These are phyloP conservation scores for Piaya cayana DNA, from an alignment of 2,113 vertebrate species.

Conservation along the genomic window DNA sequence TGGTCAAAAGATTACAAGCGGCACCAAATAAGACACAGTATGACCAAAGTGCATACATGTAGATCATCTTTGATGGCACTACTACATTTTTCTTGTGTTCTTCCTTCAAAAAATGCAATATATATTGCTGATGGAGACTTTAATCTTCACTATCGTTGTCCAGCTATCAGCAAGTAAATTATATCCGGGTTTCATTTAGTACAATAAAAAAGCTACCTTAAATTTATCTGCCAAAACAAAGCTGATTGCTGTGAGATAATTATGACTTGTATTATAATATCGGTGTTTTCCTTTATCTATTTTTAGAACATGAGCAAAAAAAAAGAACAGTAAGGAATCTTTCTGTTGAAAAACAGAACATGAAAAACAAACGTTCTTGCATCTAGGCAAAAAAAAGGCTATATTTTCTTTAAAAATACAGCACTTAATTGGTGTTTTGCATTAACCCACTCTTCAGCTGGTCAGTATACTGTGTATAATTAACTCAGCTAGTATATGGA, in stretches of 20 bases:
- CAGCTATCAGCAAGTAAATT: background rate
- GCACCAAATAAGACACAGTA: background rate
- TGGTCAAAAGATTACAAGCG: background rate
- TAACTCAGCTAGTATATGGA: background rate
- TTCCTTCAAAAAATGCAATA: background rate
- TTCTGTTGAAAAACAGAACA: background rate
- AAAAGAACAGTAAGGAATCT: background rate
- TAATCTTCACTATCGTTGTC: background rate
- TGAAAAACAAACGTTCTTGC: background rate
- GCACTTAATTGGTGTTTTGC: background rate
- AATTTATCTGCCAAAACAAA: background rate
- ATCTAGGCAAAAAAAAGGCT: background rate
- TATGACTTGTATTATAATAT: background rate
- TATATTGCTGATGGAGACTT: background rate
- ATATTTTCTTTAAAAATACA: background rate
- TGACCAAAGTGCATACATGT: background rate
- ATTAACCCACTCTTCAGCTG: background rate
- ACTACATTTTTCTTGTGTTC: background rate
- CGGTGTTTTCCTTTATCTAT: background rate
- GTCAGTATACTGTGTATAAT: background rate
- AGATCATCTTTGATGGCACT: background rate
- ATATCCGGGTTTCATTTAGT: background rate
- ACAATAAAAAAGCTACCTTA: background rate
- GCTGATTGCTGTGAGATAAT: background rate
- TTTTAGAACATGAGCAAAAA: background rate